These are phyloP conservation scores for Grammomys surdaster DNA, from an alignment of 2,113 vertebrate genomes.

Conservation along the genomic window DNA sequence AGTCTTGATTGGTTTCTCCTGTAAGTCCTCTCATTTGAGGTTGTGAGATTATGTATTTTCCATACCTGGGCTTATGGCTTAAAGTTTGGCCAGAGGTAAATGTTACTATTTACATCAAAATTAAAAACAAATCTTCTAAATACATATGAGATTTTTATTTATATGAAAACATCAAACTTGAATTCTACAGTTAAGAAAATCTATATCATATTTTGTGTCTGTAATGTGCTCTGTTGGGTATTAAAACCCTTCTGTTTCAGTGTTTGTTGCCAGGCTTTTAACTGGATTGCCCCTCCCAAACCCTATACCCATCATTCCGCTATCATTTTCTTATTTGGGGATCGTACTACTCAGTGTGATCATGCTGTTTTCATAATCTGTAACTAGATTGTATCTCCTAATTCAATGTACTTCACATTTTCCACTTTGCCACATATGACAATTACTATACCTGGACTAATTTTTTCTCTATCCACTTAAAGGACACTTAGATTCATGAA, in stretches of 20 bases:
- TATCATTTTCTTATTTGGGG: background rate
- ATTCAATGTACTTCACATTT: too few species aligned
- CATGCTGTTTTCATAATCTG: background rate
- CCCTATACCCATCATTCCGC: background rate
- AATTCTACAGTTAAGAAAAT: too few species aligned
- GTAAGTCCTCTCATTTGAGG: background rate
- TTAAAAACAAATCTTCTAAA: background rate
- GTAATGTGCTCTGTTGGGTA: background rate
- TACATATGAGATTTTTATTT: background rate
- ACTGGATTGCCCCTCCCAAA: background rate
- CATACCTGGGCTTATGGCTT: background rate
- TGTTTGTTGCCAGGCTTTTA: background rate
- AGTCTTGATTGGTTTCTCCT: background rate
- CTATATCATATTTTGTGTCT: background rate
- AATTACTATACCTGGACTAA: too few species aligned
- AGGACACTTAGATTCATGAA: too few species aligned
- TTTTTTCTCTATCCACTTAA: too few species aligned
- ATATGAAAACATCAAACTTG: background rate
- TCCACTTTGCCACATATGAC: too few species aligned
- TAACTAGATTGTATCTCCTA: too few species aligned
- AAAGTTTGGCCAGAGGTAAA: background rate
- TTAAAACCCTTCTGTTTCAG: background rate
- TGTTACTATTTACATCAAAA: background rate
- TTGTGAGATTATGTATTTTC: background rate
- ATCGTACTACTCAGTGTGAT: background rate